Evolutionary conservation across 2,113 vertebrate genomes (phyloP).

Genomic region (Amazona guildingii): DNA sequence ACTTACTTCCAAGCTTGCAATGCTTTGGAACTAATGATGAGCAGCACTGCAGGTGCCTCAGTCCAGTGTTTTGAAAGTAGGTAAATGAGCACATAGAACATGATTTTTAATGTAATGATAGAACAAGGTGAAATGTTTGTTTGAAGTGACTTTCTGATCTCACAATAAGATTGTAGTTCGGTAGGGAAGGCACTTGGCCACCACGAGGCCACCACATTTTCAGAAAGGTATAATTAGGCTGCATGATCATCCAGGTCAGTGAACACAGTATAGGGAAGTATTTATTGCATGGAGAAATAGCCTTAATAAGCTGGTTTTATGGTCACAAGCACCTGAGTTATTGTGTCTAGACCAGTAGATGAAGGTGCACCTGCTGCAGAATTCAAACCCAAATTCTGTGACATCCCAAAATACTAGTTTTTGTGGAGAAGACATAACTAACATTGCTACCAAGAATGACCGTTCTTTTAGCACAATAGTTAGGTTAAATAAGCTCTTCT

Average conservation of each 20-base stretch:
- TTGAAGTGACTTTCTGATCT: not conserved
- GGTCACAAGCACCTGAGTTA: not conserved
- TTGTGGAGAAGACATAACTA: not conserved
- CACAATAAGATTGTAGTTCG: not conserved
- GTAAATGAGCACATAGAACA: not conserved
- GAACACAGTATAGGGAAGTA: not conserved
- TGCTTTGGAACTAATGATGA: not conserved
- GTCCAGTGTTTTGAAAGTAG: not conserved
- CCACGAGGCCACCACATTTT: not conserved
- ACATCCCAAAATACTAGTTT: not conserved
- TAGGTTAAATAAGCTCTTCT: not conserved
- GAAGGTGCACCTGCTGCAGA: not conserved
- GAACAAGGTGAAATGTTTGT: not conserved
- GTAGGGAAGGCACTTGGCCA: not conserved
- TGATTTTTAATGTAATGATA: not conserved
- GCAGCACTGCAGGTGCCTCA: not conserved
- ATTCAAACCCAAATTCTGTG: not conserved
- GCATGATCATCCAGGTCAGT: not conserved
- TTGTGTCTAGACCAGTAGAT: not conserved
- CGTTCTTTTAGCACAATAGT: not conserved
- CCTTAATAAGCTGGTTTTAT: not conserved
- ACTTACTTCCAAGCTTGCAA: not conserved
- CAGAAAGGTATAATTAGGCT: conserved; percentile 15
- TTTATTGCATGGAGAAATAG: not conserved
- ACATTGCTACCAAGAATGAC: not conserved